Conservation (phyloP, 2,113 vertebrate genomes). For the Hydropotes inermis region DNA sequence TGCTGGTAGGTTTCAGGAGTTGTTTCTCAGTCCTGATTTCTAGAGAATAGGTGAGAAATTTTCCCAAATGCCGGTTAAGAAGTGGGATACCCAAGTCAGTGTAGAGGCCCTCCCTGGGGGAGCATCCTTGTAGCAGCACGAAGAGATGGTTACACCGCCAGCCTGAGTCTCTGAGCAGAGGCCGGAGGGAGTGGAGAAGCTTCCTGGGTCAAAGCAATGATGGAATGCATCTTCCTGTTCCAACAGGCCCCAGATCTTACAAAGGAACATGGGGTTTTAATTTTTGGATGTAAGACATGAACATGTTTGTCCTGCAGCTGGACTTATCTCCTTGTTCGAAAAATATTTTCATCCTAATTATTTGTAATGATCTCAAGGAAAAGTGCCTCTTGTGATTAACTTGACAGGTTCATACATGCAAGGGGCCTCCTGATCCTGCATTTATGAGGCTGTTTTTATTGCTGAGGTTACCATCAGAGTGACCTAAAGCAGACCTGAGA, state of each 20-base stretch:
- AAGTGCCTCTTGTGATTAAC: constrained; percentile 48
- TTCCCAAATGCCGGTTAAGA: not conserved
- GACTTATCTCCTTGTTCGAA: constrained; percentile 34
- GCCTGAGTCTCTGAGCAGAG: not conserved
- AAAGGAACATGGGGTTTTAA: constrained; percentile 26
- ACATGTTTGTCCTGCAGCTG: not conserved
- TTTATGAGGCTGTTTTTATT: constrained; percentile 58
- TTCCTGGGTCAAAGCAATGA: not conserved
- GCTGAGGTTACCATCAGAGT: constrained; percentile 32
- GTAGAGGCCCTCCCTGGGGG: not conserved
- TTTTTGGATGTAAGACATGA: not conserved
- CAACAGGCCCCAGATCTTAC: not conserved
- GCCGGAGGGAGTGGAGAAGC: not conserved
- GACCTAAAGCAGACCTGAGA: constrained; percentile 58
- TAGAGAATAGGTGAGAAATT: not conserved
- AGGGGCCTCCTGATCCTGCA: constrained; percentile 16
- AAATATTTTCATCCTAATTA: constrained; percentile 59
- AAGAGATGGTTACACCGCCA: not conserved
- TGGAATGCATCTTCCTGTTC: constrained; percentile 19
- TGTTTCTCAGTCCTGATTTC: not conserved
- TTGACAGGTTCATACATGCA: constrained; percentile 65
- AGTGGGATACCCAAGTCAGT: not conserved
- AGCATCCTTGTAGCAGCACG: not conserved
- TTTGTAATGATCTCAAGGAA: constrained; percentile 65
- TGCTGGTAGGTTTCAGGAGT: not conserved